Percentiles rank a stretch among this genome's conserved stretches.
These are phyloP conservation scores for Apis dorsata DNA, from an alignment of 1,140 invertebrate species.

Conservation along the genomic window DNA sequence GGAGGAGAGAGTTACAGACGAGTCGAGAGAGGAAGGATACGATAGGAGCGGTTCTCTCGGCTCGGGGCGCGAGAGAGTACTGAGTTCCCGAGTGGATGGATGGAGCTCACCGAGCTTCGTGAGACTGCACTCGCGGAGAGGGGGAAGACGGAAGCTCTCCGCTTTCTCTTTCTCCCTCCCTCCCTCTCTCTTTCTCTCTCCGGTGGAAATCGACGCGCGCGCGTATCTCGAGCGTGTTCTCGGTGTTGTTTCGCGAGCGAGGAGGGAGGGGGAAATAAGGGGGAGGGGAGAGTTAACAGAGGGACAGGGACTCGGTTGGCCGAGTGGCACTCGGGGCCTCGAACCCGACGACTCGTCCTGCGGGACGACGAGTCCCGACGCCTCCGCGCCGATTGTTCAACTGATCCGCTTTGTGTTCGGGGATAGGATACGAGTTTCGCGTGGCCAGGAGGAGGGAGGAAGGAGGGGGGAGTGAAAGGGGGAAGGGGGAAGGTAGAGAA, in stretches of 20 bases:
- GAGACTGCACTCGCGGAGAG: neutral
- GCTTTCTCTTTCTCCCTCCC: too few relatives aligned
- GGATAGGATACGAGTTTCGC: too few relatives aligned
- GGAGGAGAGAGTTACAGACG: neutral
- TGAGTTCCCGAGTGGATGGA: constrained; percentile 46
- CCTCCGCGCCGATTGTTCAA: constrained; percentile 7
- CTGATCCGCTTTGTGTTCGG: neutral
- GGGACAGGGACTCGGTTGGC: constrained; percentile 21
- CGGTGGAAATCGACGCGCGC: constrained; percentile 32
- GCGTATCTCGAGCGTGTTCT: constrained; percentile 51
- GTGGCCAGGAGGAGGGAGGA: too few relatives aligned
- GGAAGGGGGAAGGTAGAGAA: too few relatives aligned
- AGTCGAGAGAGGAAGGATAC: neutral
- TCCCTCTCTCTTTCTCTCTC: too few relatives aligned
- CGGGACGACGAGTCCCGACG: constrained; percentile 21
- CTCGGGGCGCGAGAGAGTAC: constrained; percentile 43
- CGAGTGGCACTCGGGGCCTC: constrained; percentile 32
- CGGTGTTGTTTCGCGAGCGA: constrained; percentile 46
- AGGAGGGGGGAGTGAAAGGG: too few relatives aligned
- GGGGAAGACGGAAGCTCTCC: neutral
- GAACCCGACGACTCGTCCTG: neutral
- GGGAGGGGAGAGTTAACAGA: constrained; percentile 7
- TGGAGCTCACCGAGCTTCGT: constrained; percentile 25
- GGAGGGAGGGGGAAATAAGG: neutral
- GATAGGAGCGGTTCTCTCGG: constrained; percentile 14